These are phyloP conservation scores for Hermodice carunculata DNA, from an alignment of 2,888 invertebrate genomes.

Conservation along the genomic window DNA sequence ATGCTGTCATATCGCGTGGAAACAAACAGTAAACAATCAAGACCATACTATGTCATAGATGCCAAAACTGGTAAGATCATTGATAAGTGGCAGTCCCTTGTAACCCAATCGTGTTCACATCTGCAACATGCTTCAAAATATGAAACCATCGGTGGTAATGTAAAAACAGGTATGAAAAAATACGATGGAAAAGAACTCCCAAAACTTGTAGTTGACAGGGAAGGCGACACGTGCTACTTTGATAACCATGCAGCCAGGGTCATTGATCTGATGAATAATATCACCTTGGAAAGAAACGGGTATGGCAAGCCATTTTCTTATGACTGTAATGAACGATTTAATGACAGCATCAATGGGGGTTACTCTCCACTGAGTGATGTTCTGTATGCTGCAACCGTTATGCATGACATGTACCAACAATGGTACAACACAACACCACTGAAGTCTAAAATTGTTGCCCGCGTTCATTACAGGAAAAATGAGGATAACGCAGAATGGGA, in stretches of 20 bases:
- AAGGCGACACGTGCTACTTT: no score
- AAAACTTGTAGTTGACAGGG: no score
- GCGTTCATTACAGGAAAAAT: slow-evolving; percentile 8
- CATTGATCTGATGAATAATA: no score
- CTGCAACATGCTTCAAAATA: background rate
- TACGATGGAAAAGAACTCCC: no score
- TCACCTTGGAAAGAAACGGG: no score
- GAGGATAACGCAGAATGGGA: slow-evolving; percentile 26
- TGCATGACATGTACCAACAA: slow-evolving; percentile 2
- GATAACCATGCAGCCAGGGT: no score
- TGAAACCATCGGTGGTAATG: no score
- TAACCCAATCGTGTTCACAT: background rate
- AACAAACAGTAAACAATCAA: background rate
- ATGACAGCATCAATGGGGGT: slow-evolving; percentile 43
- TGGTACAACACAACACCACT: slow-evolving; percentile 3
- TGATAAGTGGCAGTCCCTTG: background rate
- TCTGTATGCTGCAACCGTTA: background rate
- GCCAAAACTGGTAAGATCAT: slow-evolving; percentile 7
- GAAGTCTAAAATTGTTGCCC: no score
- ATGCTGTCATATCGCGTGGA: background rate
- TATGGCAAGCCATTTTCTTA: slow-evolving; percentile 22
- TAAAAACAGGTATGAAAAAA: no score
- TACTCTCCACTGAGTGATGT: slow-evolving; percentile 33
- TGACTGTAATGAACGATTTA: slow-evolving; percentile 32
- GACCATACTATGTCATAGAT: slow-evolving; percentile 6